A percentile compares a stretch with the other conserved stretches of the same genome.
Evolutionary conservation across 2,113 vertebrate species (phyloP).

Genomic region (Gavialis gangeticus): DNA sequence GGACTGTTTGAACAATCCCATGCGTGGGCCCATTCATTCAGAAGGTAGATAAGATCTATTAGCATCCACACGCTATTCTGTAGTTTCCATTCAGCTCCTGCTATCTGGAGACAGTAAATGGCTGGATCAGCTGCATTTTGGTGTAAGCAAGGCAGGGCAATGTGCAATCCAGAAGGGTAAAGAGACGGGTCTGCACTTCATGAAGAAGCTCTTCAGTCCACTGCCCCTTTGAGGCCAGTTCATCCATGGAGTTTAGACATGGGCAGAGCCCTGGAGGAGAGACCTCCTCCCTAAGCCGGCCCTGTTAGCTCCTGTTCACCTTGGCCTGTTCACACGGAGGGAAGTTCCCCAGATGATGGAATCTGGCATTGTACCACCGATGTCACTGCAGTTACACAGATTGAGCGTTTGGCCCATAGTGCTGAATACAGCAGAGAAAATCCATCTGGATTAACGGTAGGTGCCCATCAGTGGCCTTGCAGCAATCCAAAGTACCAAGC

Average conservation of each 20-base stretch:
- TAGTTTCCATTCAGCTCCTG: neutral
- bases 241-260: neutral
- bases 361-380: too few species aligned
- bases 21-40: neutral
- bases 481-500: neutral
- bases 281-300: neutral
- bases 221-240: neutral
- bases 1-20: neutral
- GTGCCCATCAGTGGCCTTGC: neutral
- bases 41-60: neutral
- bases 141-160: neutral
- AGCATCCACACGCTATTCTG: neutral
- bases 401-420: neutral
- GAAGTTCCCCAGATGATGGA: neutral
- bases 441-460: neutral
- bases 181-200: neutral
- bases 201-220: neutral
- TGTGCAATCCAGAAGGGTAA: rapidly evolving
- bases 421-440: neutral
- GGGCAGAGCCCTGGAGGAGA: neutral
- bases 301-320: neutral
- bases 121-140: neutral
- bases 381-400: neutral
- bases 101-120: rapidly evolving
- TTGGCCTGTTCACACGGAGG: neutral